These are phyloP conservation scores for Sorex maritimensis DNA, from an alignment of 2,797 vertebrate genomes.

Conservation along the genomic window DNA sequence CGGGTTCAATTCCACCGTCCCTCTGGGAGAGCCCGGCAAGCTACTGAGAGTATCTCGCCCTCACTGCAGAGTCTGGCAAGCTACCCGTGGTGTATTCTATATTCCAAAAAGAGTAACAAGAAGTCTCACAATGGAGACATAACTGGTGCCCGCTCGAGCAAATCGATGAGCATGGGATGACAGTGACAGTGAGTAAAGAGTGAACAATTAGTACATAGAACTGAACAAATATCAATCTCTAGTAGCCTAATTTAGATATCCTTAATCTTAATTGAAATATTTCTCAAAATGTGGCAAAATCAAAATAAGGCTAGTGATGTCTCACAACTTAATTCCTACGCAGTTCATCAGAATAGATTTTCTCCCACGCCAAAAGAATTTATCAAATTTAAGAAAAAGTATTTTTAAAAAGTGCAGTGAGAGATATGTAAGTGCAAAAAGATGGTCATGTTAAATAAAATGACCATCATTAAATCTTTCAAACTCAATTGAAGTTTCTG, in stretches of 20 bases:
- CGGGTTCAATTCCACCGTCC: no score
- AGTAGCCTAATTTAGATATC: neutral
- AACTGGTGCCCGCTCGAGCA: no score
- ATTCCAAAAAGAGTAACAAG: no score
- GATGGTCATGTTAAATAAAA: constrained; percentile 38
- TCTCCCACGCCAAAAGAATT: neutral
- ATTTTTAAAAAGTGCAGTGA: no score
- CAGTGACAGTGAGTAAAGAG: no score
- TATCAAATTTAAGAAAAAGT: neutral
- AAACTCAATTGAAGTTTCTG: neutral
- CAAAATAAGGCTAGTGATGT: neutral
- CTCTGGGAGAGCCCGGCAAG: no score
- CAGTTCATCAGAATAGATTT: constrained; percentile 1
- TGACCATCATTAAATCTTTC: neutral
- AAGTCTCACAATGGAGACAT: no score
- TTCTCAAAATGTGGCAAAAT: neutral
- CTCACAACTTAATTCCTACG: constrained; percentile 30
- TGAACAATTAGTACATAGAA: neutral
- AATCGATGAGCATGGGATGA: no score
- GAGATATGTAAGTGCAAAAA: neutral
- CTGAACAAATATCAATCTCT: neutral
- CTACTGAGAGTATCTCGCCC: no score
- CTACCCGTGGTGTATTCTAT: no score
- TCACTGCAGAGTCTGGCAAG: no score
- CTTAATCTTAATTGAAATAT: neutral